phyloP scores from a whole-genome alignment of 35 echinoderm and acorn worm species.

The Heliocidaris tuberculata region DNA sequence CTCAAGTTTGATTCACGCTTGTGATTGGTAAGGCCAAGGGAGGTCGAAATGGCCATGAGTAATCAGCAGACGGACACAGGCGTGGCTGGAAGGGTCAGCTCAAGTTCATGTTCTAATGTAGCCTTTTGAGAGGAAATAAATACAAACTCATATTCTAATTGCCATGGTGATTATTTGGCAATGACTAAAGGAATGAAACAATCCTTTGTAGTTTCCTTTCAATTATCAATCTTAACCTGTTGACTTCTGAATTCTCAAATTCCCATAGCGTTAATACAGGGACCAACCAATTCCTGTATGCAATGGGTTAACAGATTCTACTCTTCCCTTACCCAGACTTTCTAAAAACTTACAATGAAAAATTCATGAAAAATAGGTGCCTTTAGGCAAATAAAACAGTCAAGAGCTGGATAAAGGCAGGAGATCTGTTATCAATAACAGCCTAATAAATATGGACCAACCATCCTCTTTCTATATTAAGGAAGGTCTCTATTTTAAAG shows the following conservation, averaged over 20 bases:
- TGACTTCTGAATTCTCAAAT: too few relatives aligned
- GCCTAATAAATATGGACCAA: neutral
- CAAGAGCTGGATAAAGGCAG: neutral
- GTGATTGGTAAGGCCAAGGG: neutral
- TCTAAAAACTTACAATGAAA: neutral
- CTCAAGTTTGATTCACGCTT: neutral
- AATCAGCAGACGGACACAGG: neutral
- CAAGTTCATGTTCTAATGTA: constrained; percentile 10
- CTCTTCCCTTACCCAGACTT: neutral
- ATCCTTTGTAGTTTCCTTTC: neutral
- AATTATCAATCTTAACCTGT: too few relatives aligned
- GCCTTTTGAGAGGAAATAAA: neutral
- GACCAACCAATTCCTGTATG: too few relatives aligned
- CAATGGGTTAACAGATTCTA: too few relatives aligned
- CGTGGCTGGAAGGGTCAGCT: neutral
- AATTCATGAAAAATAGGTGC: neutral
- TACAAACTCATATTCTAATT: neutral
- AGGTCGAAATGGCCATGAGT: neutral
- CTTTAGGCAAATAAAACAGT: neutral
- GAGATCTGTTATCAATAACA: neutral
- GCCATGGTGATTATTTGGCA: neutral
- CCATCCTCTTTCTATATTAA: neutral
- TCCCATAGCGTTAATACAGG: too few relatives aligned
- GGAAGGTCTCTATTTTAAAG: neutral
- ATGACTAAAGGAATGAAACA: neutral